Percentiles rank a stretch among this genome's conserved stretches.
Evolutionary conservation across 2,113 vertebrate genomes (phyloP).

Genomic region (Ovis aries): DNA sequence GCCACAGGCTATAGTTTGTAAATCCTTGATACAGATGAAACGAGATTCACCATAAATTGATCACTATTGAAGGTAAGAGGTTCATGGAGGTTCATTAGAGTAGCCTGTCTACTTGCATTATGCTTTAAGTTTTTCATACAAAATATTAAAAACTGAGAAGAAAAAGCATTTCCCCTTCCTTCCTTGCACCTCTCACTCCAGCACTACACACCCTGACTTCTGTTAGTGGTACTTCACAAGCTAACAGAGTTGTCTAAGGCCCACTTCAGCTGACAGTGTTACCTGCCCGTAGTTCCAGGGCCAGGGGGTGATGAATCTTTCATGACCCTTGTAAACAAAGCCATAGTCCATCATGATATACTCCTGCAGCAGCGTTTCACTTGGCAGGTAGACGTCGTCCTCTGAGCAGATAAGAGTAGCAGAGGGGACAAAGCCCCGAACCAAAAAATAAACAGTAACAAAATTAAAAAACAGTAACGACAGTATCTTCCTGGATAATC

Average conservation of each 20-base stretch:
- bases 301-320: constrained; percentile 73
- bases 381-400: constrained; percentile 85
- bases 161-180: background rate
- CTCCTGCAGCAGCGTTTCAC: constrained; percentile 83
- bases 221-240: background rate
- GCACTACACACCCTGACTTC: background rate
- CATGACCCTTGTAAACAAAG: constrained; percentile 84
- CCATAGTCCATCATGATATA: constrained; percentile 89
- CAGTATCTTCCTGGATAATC: background rate
- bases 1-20: background rate
- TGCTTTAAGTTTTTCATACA: background rate
- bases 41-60: background rate
- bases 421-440: background rate
- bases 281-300: constrained; percentile 93
- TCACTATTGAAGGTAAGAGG: background rate
- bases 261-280: background rate
- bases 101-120: background rate
- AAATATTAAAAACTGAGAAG: background rate
- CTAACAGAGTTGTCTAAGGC: background rate
- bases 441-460: background rate
- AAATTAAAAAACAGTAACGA: background rate
- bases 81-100: background rate
- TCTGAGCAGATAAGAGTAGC: constrained; percentile 72
- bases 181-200: background rate
- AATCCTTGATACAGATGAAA: background rate